Base-by-base conservation (phyloP, 2,113 vertebrate species). In the Prunella fulvescens region DNA sequence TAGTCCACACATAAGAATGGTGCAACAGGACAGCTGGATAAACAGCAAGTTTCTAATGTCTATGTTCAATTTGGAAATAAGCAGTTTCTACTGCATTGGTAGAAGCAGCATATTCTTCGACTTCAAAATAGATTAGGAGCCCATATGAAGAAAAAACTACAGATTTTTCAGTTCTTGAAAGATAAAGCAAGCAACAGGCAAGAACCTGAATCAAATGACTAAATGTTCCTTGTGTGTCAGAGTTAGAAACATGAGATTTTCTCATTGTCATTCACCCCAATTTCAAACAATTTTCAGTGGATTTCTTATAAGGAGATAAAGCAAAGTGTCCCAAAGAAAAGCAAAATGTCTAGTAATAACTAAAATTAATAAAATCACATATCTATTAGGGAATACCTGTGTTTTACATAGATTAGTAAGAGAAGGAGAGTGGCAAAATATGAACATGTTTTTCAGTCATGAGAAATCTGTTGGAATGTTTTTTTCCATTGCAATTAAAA, bases 371-470 rank as follows among this genome's bases (percentile, higher is more conserved):
- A 42, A 81, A 78, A 50, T 19, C 31, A 50, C 3, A 2, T 40
- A 26, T 18, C 4, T 72, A n/a, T n/a, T 50, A 37, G 11, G 5
- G 6, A 72, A 73, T 11, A 37, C 33, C 3, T 3, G 11, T 7
- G 22, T 51, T 69, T 90, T 61, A 40, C 1, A 1, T 7, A 28
- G 14, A 54, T 67, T 45, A 58, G 7, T 16, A 77, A 60, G 19
- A 57, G 14, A 42, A 76, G 8, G 3, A 3, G 3, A 29, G 14
- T 0, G 0, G n/a, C 6, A 67, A 94, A 67, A 47, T 1, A n/a
- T 23, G 2, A 73, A 37, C 2, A 20, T 28, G 1, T 11, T 88
- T 69, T 73, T 67, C 45, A 72, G 12, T 40, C 0, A 7, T 23
- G 15, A 42, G 72, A 84, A 84, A 45, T 1, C 9, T 25, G 2